These are phyloP conservation scores for Champsocephalus esox DNA, from an alignment of 2,797 vertebrate species.

Conservation along the genomic window DNA sequence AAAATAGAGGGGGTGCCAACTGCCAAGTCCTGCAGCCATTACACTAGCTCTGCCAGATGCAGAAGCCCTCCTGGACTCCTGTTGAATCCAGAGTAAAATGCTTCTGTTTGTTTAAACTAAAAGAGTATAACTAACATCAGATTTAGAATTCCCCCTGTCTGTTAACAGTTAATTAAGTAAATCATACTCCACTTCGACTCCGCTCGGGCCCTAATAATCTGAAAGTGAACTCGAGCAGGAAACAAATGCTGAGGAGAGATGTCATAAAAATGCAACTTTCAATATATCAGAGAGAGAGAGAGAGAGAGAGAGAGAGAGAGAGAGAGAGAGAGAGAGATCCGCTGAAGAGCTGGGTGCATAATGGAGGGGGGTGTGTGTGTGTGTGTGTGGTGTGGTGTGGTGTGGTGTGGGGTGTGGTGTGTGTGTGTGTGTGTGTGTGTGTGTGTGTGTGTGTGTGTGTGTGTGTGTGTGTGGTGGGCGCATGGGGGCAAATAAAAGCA, in stretches of 20 bases:
- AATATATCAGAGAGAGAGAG: neutral
- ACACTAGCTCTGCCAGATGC: too few species aligned
- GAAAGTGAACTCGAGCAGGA: slow-evolving; percentile 25
- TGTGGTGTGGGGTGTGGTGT: too few species aligned
- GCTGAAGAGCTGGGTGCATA: slow-evolving; percentile 31
- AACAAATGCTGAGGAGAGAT: slow-evolving; percentile 36
- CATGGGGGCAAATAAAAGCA: slow-evolving; percentile 60
- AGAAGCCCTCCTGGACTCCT: too few species aligned
- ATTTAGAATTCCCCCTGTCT: too few species aligned
- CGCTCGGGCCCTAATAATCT: slow-evolving; percentile 21
- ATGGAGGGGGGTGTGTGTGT: slow-evolving; percentile 13
- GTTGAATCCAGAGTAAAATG: too few species aligned
- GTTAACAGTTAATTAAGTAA: too few species aligned
- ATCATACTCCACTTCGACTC: too few species aligned
- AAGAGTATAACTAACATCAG: too few species aligned
- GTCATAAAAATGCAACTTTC: slow-evolving; percentile 36
- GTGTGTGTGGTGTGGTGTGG: slow-evolving; percentile 16
- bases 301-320: neutral
- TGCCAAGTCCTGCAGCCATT: too few species aligned
- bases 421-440: slow-evolving; percentile 12
- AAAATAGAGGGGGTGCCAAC: too few species aligned
- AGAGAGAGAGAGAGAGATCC: neutral
- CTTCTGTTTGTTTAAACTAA: too few species aligned
- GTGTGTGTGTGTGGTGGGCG: slow-evolving; percentile 24
- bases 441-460: slow-evolving; percentile 33